Base-by-base conservation (phyloP, 2,888 invertebrate species). In the Luperina testacea region DNA sequence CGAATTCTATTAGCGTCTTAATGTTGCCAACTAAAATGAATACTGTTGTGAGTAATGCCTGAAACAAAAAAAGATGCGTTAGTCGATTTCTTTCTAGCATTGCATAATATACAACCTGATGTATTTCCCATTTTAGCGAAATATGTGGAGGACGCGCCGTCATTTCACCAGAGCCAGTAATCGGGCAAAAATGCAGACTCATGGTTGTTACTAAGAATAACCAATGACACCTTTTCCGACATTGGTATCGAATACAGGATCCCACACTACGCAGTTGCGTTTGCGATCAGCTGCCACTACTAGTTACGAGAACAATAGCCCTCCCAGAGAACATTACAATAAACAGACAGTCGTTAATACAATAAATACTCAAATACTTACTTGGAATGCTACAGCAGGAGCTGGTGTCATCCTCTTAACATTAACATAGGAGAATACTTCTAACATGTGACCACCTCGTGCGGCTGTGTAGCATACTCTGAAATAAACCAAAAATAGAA, bases 381-480 rank as follows among this genome's bases (percentile, higher is more conserved):
- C 98, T 94, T 99, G 98, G 82, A 98, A 97, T 0, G 98, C 97
- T 0, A 99, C 98, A 2, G 99, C 98, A 0, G 98, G 98, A 0
- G 98, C 97, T 0, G 99, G 99, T 0, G 98, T 99, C 90, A 98
- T 94, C 75, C 97, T 97, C 79, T 97, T 97, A 57, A 98, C 95
- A 91, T 99, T 98, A 5, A 99, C 98, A 90, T 98, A 99, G 0
- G 98, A 98, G 90, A 99, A 97, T 72, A 98, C 97, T 90, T 98
- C 97, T 42, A 98, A 94, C 97, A 98, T 98, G 91, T 99, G 98
- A 0, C 98, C 98, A 82, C 98, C 98, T 75, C 98, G 97, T 0
- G 98, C 98, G 0, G 98, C 98, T 0, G 98, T 98, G 93, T 98
- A 99, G 91, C 98, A 98, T n/a, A 99, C 96, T 90, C 98, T 98